Base-by-base conservation (phyloP, 2,113 vertebrate genomes). In the Plecotus auritus region DNA sequence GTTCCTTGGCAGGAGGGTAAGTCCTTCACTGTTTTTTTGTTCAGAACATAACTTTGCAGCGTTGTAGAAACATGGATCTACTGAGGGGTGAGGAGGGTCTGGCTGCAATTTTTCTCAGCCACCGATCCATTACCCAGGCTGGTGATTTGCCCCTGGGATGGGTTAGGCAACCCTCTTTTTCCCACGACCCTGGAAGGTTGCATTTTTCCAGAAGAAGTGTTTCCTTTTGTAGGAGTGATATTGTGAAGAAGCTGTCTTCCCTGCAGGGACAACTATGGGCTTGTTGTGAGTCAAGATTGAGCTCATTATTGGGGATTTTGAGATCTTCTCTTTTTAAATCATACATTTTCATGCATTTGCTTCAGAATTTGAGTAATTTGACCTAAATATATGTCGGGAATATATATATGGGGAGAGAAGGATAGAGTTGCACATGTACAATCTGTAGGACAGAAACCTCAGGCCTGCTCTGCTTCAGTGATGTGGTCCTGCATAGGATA, bases 1-100 rank as follows among this genome's bases (percentile, higher is more conserved):
- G 67, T 98, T 99, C 72, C 99, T 99, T n/a, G 99, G 99, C 69
- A 98, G 99, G 83, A 99, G 98, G 98, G 99, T 99, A 70, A 95
- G 99, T 85, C 9, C 72, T 76, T 61, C 11, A 8, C 17, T 78
- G 0, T 0, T 0, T 10, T 47, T n/a, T 20, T 45, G 17, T 51
- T 85, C n/a, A 8, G 42, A 76, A 80, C 37, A 23, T 40, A 17
- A 18, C 40, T 89, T 64, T 54, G 26, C 30, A 9, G 14, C 0
- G 0, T 32, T 28, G 0, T 45, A 64, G 66, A 83, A 80, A 47
- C 14, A 3, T 10, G 7, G n/a, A 0, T 11, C 35, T 86, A 20
- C 49, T 28, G 47, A 37, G 30, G 20, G 12, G 9, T 4, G 35
- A 32, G 40, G 47, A 32, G 11, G 35, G 0, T 17, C 40, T 59